A percentile compares a stretch with the other conserved stretches of the same genome.
These are phyloP conservation scores for Aleiodes sp. DNA, from an alignment of 1,140 invertebrate genomes.

Conservation along the genomic window DNA sequence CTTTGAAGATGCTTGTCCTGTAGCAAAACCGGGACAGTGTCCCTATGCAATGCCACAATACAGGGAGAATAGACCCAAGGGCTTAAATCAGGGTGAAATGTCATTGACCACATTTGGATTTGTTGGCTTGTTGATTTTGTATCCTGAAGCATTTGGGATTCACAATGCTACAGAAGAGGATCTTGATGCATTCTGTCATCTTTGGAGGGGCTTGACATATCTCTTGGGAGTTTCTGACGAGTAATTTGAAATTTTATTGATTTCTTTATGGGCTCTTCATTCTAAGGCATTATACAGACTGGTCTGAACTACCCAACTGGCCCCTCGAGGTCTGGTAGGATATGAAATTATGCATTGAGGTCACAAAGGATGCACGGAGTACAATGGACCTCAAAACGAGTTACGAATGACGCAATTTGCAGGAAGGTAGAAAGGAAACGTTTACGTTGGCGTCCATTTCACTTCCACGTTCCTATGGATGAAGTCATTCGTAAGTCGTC, in stretches of 20 bases:
- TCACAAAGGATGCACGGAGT: too few species aligned
- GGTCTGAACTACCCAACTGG: background rate
- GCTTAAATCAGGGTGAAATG: constrained; percentile 78
- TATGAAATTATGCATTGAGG: too few species aligned
- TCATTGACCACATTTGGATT: constrained; percentile 83
- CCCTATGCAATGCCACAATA: constrained; percentile 64
- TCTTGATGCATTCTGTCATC: constrained; percentile 78
- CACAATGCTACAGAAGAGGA: constrained; percentile 66
- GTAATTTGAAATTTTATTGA: constrained; percentile 51
- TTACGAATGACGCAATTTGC: too few species aligned
- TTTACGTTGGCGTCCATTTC: too few species aligned
- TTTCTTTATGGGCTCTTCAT: background rate
- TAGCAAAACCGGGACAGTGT: constrained; percentile 42
- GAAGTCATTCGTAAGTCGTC: too few species aligned
- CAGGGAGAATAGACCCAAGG: constrained; percentile 55
- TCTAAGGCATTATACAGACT: background rate
- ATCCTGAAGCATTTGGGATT: constrained; percentile 73
- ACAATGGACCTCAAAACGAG: too few species aligned
- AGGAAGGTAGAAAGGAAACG: too few species aligned
- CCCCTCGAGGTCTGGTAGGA: too few species aligned
- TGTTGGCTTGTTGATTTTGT: constrained; percentile 75
- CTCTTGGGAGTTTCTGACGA: constrained; percentile 82
- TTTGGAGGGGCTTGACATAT: constrained; percentile 83
- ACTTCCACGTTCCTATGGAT: too few species aligned
- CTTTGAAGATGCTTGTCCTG: constrained; percentile 40